phyloP scores from a whole-genome alignment of 2,888 invertebrate species.

The Drosophila parthenogenetica region DNA sequence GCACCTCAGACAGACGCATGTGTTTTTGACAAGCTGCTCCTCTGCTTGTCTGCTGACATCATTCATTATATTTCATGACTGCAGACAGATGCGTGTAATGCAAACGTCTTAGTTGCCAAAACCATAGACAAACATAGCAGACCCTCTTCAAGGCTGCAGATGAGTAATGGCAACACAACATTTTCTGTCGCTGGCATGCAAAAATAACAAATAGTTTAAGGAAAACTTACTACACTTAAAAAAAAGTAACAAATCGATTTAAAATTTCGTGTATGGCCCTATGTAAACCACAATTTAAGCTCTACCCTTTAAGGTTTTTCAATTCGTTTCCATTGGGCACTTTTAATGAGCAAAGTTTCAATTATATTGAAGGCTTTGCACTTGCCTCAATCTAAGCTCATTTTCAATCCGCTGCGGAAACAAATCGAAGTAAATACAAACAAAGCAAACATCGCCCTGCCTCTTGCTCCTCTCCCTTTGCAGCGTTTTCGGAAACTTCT shows the following conservation, averaged over 20 bases:
- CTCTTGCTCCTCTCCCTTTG: background rate
- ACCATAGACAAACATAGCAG: slow-evolving; percentile 20
- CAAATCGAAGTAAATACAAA: slow-evolving; percentile 68
- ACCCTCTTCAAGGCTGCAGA: slow-evolving; percentile 28
- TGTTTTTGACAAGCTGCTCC: slow-evolving; percentile 72
- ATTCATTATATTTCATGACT: slow-evolving; percentile 76
- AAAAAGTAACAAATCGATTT: background rate
- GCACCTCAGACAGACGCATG: slow-evolving; percentile 57
- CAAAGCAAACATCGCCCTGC: slow-evolving; percentile 13
- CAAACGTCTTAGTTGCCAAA: slow-evolving; percentile 57
- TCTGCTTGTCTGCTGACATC: slow-evolving; percentile 62
- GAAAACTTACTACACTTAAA: slow-evolving; percentile 3
- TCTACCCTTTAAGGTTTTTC: slow-evolving; percentile 21
- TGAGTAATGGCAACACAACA: slow-evolving; percentile 66
- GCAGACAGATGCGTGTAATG: slow-evolving; percentile 49
- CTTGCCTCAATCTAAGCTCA: slow-evolving; percentile 39
- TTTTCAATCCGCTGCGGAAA: slow-evolving; percentile 52
- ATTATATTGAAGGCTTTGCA: slow-evolving; percentile 70
- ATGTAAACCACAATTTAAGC: slow-evolving; percentile 10
- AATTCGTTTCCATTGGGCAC: slow-evolving; percentile 14
- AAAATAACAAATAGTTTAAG: slow-evolving; percentile 35
- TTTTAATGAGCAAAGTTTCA: slow-evolving; percentile 77
- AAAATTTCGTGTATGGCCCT: background rate
- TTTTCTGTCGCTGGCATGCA: slow-evolving; percentile 41
- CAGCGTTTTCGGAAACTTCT: slow-evolving; percentile 8